Evolutionary conservation across 1,140 invertebrate genomes (phyloP).

Genomic region (Coenobita brevimanus): DNA sequence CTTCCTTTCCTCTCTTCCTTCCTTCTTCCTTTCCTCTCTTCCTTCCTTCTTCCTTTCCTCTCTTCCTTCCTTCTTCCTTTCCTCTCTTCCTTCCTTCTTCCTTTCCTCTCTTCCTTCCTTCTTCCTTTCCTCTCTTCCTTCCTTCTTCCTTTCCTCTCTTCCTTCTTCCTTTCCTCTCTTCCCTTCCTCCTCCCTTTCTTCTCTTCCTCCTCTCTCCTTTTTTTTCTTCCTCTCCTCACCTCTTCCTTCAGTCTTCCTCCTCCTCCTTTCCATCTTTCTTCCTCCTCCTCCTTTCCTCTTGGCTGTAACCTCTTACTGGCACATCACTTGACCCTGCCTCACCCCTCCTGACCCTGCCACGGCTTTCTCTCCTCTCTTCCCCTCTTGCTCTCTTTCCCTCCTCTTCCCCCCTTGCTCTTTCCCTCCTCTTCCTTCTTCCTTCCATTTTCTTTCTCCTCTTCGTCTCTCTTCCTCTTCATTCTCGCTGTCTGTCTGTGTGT

Average conservation of each 20-base stretch:
- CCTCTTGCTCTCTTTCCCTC: no score
- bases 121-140: background rate
- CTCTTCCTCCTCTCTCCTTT: background rate
- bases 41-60: background rate
- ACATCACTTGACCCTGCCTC: no score
- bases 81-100: background rate
- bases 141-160: background rate
- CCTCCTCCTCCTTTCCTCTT: background rate
- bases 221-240: no score
- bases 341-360: no score
- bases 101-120: background rate
- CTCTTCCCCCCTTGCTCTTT: no score
- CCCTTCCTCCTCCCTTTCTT: background rate
- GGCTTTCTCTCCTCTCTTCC: no score
- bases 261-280: background rate
- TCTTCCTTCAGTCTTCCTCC: no score
- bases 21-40: background rate
- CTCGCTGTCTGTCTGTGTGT: background rate
- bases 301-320: no score
- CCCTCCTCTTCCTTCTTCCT: no score
- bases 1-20: background rate
- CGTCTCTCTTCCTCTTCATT: background rate
- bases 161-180: background rate
- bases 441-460: no score
- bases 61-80: background rate